Base-by-base conservation (phyloP, 2,888 invertebrate genomes). In the Xylophagus ater region DNA sequence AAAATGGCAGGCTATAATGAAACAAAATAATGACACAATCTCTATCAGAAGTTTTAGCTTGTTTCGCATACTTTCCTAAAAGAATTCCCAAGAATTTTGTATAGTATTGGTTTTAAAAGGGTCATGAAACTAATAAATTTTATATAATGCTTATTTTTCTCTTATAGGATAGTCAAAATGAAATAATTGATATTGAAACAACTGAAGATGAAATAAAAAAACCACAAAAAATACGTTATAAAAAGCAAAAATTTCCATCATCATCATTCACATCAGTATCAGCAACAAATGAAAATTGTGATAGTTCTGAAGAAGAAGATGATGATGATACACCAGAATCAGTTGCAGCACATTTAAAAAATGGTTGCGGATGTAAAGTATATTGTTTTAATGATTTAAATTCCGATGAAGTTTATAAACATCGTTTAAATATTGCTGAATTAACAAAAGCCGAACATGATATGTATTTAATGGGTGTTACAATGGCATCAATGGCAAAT, bases 391-490 rank as follows among this genome's bases (percentile, higher is more conserved):
- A 75, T 39, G 78, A 77, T n/a, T 65, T 84, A 19, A 79, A 78
- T 56, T 74, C 82, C 1, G 82, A 82, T 51, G 76, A 74, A 50
- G 82, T 83, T 2, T 83, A 81, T 55, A 74, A 76, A 34, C 83
- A 84, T 57, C 68, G 83, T 49, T 63, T 83, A 24, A 83, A 84
- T 53, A 82, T 83, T 44, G 83, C 83, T 1, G 83, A 84, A 59
- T 57, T 83, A 42, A 83, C 83, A 1, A 82, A 83, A 62, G 80
- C 78, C 40, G 83, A 84, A 59, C 83, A 83, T 59, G 83, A 83
- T 59, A 83, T 84, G 83, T 84, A 84, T 56, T 65, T 83, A 51
- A 83, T 83, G 83, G 83, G 83, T n/a, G 78, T 84, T 20, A 82
- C 81, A 3, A 82, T 81, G 82, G 82, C 82, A 1, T 81, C 81